A percentile compares a stretch with the other conserved stretches of the same genome.
Conservation (phyloP, 2,888 invertebrate genomes). For the Alentia gelatinosa region DNA sequence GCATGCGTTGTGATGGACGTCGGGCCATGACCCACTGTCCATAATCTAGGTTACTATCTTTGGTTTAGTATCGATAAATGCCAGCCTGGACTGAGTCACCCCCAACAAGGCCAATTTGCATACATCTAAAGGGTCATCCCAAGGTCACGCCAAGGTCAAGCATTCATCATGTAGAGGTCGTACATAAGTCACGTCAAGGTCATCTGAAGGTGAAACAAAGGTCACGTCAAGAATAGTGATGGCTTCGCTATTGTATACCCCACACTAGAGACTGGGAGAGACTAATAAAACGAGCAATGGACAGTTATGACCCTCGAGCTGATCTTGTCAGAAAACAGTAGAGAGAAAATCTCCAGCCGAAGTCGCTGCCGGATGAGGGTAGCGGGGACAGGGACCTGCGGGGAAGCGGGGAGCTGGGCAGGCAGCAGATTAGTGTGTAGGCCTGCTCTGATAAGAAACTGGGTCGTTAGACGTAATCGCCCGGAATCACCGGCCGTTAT, state of each 20-base stretch:
- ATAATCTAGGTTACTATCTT: background rate
- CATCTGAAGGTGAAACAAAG: background rate
- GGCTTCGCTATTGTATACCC: too few relatives aligned
- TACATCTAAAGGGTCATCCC: background rate
- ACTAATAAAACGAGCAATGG: too few relatives aligned
- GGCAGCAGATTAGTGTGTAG: background rate
- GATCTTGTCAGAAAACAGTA: too few relatives aligned
- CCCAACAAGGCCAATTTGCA: background rate
- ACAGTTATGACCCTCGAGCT: too few relatives aligned
- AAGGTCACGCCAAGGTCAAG: background rate
- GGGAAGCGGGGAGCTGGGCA: background rate
- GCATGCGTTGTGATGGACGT: too few relatives aligned
- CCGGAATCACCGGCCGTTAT: background rate
- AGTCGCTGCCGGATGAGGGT: too few relatives aligned
- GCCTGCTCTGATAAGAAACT: background rate
- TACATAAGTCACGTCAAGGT: background rate
- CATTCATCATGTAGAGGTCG: background rate
- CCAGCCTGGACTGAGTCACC: background rate
- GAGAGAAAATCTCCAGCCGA: too few relatives aligned
- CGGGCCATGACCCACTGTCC: background rate
- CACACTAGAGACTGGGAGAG: too few relatives aligned
- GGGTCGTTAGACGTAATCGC: background rate
- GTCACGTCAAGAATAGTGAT: too few relatives aligned
- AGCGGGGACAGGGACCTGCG: background rate
- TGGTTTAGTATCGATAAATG: background rate